Percentiles rank a stretch among this genome's conserved stretches.
phyloP scores from a whole-genome alignment of 2,888 invertebrate species.

The Drosophila putrida region DNA sequence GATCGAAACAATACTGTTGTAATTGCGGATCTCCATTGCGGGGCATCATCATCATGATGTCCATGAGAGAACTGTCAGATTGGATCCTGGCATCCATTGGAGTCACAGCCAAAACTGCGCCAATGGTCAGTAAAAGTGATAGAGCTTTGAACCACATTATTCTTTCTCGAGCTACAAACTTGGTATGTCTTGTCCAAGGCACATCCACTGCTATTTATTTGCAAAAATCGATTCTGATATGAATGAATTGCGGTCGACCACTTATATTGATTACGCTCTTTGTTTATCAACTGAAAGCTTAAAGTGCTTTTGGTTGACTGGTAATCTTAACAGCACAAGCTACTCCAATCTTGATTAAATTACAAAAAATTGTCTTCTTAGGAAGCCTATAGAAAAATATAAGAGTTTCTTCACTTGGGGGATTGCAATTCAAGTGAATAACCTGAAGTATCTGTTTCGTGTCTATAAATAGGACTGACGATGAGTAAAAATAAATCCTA shows the following conservation, averaged over 20 bases:
- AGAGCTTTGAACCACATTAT: slow-evolving; percentile 49
- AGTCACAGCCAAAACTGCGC: slow-evolving; percentile 25
- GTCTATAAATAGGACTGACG: slow-evolving; percentile 2
- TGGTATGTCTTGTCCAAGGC: slow-evolving; percentile 12
- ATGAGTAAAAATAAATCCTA: neutral
- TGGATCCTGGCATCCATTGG: slow-evolving; percentile 12
- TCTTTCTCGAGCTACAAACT: slow-evolving; percentile 17
- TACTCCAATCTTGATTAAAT: neutral
- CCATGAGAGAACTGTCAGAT: slow-evolving; percentile 27
- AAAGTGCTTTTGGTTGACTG: neutral
- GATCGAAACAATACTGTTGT: slow-evolving; percentile 41
- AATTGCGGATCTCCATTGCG: slow-evolving; percentile 1
- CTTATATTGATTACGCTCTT: neutral
- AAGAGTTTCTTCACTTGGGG: neutral
- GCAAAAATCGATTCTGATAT: neutral
- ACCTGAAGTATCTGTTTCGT: neutral
- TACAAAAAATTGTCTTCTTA: neutral
- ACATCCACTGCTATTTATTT: slow-evolving; percentile 21
- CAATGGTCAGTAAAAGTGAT: slow-evolving; percentile 33
- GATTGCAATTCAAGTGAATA: neutral
- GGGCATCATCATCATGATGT: slow-evolving; percentile 42
- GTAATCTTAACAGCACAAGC: slow-evolving; percentile 2
- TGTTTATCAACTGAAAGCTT: slow-evolving; percentile 5
- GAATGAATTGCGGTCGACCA: neutral
- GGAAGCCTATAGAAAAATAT: neutral